These are phyloP conservation scores for Lycaon pictus DNA, from an alignment of 2,113 vertebrate genomes.

Conservation along the genomic window DNA sequence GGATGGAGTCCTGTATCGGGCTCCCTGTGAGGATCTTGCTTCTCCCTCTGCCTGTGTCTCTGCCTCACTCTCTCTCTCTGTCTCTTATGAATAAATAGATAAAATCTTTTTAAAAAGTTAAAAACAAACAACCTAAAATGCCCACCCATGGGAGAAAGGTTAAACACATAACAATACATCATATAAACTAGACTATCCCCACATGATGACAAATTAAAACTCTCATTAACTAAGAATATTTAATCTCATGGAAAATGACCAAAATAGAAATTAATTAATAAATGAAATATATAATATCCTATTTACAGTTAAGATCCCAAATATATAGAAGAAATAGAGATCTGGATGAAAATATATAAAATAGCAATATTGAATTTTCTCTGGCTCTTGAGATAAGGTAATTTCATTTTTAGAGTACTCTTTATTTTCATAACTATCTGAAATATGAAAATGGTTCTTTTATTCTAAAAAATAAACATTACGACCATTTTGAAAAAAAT, in stretches of 20 bases:
- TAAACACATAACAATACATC: not conserved
- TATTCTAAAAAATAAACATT: not conserved
- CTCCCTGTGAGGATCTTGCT: too few relatives aligned
- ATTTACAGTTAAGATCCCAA: not conserved
- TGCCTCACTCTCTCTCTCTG: too few relatives aligned
- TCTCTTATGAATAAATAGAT: too few relatives aligned
- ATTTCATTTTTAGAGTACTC: constrained; percentile 17
- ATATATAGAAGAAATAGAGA: not conserved
- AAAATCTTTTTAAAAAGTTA: too few relatives aligned
- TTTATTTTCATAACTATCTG: not conserved
- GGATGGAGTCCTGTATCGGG: too few relatives aligned
- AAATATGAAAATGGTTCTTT: not conserved
- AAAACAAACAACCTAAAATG: not conserved
- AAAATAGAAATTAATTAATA: not conserved
- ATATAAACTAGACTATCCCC: not conserved
- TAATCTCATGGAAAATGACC: not conserved
- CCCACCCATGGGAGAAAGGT: not conserved
- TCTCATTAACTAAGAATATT: not conserved
- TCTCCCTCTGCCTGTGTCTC: too few relatives aligned
- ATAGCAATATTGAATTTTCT: not conserved
- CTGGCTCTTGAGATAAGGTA: not conserved
- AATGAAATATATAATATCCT: not conserved
- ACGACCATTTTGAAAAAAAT: not conserved
- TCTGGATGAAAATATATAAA: not conserved
- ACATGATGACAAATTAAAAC: not conserved